Evolutionary conservation across 53 echinoderm and acorn worm genomes (phyloP).

Genomic region (Pentamera pediparva): DNA sequence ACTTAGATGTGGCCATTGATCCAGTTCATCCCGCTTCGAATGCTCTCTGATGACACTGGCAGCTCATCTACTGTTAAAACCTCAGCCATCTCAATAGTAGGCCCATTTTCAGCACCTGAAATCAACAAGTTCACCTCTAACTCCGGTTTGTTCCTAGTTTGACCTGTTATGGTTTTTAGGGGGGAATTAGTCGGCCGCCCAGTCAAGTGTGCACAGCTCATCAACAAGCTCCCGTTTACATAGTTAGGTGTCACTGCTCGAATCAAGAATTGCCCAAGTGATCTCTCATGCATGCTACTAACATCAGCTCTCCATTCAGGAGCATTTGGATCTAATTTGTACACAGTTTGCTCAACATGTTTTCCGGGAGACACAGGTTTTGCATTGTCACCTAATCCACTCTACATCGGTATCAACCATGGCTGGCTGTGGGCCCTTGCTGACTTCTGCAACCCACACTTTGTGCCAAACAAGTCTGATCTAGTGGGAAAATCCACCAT

Average conservation of each 20-base stretch:
- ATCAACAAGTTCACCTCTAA: neutral
- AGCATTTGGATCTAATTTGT: neutral
- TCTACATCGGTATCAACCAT: constrained; percentile 13
- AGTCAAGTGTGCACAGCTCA: constrained; percentile 10
- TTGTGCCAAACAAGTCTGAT: no score
- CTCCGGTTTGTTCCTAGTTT: neutral
- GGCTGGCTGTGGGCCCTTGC: no score
- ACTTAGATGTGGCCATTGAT: constrained; percentile 31
- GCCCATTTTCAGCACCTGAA: neutral
- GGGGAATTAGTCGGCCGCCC: constrained; percentile 2
- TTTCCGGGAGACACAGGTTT: neutral
- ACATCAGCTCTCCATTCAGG: no score
- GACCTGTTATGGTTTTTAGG: neutral
- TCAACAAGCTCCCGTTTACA: constrained; percentile 34
- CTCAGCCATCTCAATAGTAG: neutral
- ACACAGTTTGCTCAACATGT: neutral
- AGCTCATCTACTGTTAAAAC: constrained; percentile 36
- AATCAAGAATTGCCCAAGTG: constrained; percentile 47
- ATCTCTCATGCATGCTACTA: neutral
- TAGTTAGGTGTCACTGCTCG: constrained; percentile 41
- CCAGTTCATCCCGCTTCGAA: constrained; percentile 14
- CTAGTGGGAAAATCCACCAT: no score
- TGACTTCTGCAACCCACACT: no score
- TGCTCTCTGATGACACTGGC: constrained; percentile 18
- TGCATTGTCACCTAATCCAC: neutral